Percentiles rank a stretch among this genome's conserved stretches.
Conservation (phyloP, 2,113 vertebrate species). For the Seriola rivoliana region DNA sequence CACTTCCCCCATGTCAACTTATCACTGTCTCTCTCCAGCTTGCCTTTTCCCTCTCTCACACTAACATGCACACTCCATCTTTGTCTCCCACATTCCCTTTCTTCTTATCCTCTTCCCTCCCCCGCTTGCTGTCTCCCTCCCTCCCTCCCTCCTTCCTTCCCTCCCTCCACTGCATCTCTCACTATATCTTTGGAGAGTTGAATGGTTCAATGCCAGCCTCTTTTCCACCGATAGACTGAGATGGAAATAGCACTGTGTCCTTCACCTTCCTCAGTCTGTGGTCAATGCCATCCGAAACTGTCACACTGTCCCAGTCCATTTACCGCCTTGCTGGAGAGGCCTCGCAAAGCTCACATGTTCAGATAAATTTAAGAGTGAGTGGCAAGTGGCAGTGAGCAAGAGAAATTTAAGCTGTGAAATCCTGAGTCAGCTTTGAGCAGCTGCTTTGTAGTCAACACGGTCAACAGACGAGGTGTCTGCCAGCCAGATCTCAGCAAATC, state of each 20-base stretch:
- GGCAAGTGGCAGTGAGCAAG: conserved; percentile 17
- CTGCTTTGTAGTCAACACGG: conserved; percentile 72
- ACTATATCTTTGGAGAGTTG: conserved; percentile 48
- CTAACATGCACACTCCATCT: conserved; percentile 50
- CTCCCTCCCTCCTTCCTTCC: not conserved
- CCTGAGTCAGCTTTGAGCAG: conserved; percentile 74
- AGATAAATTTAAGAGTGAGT: conserved; percentile 59
- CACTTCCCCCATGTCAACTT: conserved; percentile 73
- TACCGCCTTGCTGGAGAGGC: conserved; percentile 26
- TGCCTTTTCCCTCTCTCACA: conserved; percentile 33
- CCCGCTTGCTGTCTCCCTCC: not conserved
- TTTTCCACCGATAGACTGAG: conserved; percentile 61
- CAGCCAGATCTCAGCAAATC: conserved; percentile 61
- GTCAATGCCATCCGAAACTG: conserved; percentile 66
- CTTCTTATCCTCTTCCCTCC: conserved; percentile 3
- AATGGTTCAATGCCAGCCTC: conserved; percentile 55
- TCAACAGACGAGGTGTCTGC: conserved; percentile 51
- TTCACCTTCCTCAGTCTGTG: conserved; percentile 55
- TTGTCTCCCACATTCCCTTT: conserved; percentile 37
- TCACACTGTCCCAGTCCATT: conserved; percentile 53
- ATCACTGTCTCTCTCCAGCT: conserved; percentile 58
- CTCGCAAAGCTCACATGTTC: conserved; percentile 30
- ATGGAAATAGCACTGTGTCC: conserved; percentile 70
- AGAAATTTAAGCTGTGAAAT: conserved; percentile 71
- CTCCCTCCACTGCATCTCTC: not conserved